A percentile compares a stretch with the other conserved stretches of the same genome.
Conservation (phyloP, 2,113 vertebrate genomes). For the Aspidoscelis tigris region DNA sequence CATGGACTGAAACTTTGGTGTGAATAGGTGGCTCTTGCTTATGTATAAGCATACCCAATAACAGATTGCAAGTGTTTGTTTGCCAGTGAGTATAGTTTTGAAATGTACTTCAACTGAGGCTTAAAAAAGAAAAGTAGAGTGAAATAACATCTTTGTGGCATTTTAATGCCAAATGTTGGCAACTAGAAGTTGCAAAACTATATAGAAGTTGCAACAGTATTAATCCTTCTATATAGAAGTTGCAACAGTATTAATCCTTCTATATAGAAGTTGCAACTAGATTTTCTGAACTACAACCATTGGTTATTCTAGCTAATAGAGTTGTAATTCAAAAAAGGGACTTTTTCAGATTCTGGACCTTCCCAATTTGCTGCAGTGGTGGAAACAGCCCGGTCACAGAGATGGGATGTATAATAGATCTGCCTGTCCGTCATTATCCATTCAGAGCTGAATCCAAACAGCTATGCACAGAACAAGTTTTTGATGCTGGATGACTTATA, state of each 20-base stretch:
- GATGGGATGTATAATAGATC: not conserved
- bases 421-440: not conserved
- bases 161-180: not conserved
- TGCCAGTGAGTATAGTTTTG: conserved; percentile 30
- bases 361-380: not conserved
- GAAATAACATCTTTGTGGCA: conserved; percentile 9
- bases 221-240: conserved; percentile 2
- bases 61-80: conserved; percentile 22
- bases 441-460: not conserved
- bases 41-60: not conserved
- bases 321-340: too few relatives aligned
- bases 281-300: too few relatives aligned
- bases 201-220: not conserved
- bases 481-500: conserved; percentile 16
- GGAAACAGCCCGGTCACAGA: not conserved
- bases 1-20: too few relatives aligned
- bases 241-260: too few relatives aligned
- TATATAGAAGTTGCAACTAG: not conserved
- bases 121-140: not conserved
- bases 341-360: too few relatives aligned
- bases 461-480: conserved; percentile 46
- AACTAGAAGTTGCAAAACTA: conserved; percentile 12
- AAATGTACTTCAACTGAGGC: not conserved
- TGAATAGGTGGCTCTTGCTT: not conserved
- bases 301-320: too few relatives aligned